phyloP scores from a whole-genome alignment of 2,888 invertebrate genomes.

The Masnerella sp. region DNA sequence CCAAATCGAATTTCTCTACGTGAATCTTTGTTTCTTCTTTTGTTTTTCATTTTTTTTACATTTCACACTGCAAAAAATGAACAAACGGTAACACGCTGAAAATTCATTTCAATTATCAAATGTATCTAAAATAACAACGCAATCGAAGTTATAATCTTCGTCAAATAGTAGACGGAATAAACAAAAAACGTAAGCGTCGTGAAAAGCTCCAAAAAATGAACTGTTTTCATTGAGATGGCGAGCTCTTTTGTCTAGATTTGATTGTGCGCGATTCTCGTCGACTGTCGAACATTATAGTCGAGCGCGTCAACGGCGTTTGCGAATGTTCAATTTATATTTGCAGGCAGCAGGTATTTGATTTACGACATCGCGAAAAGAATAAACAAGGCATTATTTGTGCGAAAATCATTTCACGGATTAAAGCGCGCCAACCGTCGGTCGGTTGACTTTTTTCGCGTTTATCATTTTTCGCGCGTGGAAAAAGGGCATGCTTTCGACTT shows the following conservation, averaged over 20 bases:
- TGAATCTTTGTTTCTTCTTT: too few relatives aligned
- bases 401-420: constrained; percentile 32
- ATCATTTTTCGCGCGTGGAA: constrained; percentile 25
- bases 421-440: not conserved
- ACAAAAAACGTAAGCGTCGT: too few relatives aligned
- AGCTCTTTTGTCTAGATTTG: constrained; percentile 5
- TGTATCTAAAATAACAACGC: too few relatives aligned
- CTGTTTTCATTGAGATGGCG: constrained; percentile 5
- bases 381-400: constrained; percentile 21
- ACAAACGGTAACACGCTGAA: too few relatives aligned
- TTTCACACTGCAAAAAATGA: too few relatives aligned
- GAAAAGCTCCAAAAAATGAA: not conserved
- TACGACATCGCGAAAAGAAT: constrained; percentile 21
- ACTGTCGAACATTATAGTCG: constrained; percentile 17
- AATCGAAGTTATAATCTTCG: too few relatives aligned
- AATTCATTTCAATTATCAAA: too few relatives aligned
- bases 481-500: constrained; percentile 2
- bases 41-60: too few relatives aligned
- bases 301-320: constrained; percentile 21
- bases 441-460: constrained; percentile 18
- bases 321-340: constrained; percentile 24
- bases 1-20: too few relatives aligned
- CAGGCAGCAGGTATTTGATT: constrained; percentile 9
- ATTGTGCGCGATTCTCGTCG: not conserved
- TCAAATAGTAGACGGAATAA: too few relatives aligned